Conservation (phyloP, 2,113 vertebrate genomes). For the Verasper variegatus region DNA sequence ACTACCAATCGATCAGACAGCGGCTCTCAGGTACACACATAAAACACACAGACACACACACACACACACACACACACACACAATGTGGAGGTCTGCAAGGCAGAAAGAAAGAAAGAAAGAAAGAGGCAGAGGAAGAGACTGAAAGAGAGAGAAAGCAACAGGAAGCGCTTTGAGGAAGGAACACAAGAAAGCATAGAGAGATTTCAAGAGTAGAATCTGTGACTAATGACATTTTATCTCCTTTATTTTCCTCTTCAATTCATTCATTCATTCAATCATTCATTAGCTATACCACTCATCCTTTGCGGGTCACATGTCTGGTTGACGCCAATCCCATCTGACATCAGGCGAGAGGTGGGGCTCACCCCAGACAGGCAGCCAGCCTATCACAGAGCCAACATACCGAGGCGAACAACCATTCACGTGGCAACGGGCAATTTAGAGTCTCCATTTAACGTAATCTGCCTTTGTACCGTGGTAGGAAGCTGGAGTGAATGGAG, state of each 20-base stretch:
- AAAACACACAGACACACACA: conserved; percentile 34
- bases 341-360: not conserved
- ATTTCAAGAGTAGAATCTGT: conserved; percentile 3
- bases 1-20: conserved; percentile 82
- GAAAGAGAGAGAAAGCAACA: conserved; percentile 30
- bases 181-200: not conserved
- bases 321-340: not conserved
- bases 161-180: conserved; percentile 12
- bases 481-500: not conserved
- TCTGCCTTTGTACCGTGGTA: not conserved
- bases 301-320: not conserved
- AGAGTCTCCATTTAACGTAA: not conserved
- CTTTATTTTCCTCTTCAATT: conserved; percentile 4
- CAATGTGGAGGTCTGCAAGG: conserved; percentile 26
- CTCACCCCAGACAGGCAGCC: not conserved
- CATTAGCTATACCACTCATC: not conserved
- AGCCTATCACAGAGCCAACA: not conserved
- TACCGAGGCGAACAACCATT: not conserved
- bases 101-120: conserved; percentile 1
- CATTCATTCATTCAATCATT: not conserved
- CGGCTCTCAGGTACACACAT: conserved; percentile 58
- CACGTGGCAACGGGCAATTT: not conserved
- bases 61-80: conserved; percentile 32
- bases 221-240: conserved; percentile 12
- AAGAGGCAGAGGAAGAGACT: conserved; percentile 11